Conservation (phyloP, 1,140 invertebrate species). For the Meloidogyne hapla region DNA sequence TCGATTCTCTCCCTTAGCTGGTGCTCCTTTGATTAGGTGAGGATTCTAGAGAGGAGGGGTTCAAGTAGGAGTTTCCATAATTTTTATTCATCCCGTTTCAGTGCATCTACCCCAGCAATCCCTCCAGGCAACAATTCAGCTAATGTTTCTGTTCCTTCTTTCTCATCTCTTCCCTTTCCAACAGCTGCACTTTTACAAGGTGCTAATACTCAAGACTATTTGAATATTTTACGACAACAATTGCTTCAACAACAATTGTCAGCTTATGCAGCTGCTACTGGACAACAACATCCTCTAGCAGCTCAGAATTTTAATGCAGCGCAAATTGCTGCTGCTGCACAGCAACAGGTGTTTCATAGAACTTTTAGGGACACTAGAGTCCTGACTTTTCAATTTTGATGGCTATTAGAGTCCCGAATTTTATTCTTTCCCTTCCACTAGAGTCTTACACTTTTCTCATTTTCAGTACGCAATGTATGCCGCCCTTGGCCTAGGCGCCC, state of each 20-base stretch:
- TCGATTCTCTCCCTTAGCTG: conserved; percentile 85
- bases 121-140: neutral
- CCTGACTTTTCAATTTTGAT: neutral
- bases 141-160: neutral
- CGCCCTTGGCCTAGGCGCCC: conserved; percentile 13
- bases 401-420: neutral
- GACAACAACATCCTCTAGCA: conserved; percentile 74
- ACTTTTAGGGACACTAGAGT: neutral
- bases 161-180: neutral
- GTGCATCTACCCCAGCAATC: neutral
- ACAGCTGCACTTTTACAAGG: neutral
- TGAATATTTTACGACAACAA: conserved; percentile 26
- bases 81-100: neutral
- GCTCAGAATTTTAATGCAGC: conserved; percentile 68
- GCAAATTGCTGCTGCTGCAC: conserved; percentile 13
- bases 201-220: neutral
- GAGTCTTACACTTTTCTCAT: neutral
- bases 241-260: neutral
- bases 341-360: conserved; percentile 12
- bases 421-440: neutral
- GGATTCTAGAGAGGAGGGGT: neutral
- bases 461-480: conserved; percentile 23
- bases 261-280: conserved; percentile 73
- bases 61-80: too few relatives aligned
- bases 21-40: conserved; percentile 68